phyloP scores from a whole-genome alignment of 2,888 invertebrate species.

The Doris montereyensis region DNA sequence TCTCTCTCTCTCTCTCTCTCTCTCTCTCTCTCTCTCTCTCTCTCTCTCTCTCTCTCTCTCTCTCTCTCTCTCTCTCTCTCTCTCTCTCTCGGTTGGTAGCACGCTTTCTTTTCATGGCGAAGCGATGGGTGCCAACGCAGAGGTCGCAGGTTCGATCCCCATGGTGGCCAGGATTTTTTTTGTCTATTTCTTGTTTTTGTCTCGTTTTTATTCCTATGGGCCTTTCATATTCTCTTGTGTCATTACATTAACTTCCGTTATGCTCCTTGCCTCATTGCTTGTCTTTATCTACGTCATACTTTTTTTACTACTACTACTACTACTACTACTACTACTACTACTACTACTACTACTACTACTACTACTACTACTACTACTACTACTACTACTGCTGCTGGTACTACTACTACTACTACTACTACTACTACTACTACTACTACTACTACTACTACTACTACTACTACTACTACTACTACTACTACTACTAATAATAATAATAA shows the following conservation, averaged over 20 bases:
- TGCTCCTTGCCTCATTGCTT: no score
- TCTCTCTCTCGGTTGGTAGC: no score
- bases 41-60: not conserved
- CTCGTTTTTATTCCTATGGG: no score
- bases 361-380: not conserved
- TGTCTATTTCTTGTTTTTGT: no score
- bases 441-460: not conserved
- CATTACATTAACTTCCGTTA: no score
- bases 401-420: not conserved
- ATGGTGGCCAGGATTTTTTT: no score
- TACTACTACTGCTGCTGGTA: not conserved
- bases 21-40: conserved; percentile 8
- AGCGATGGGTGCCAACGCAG: no score
- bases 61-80: not conserved
- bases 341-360: not conserved
- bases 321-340: not conserved
- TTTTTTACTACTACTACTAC: not conserved
- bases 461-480: not conserved
- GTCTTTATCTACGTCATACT: no score
- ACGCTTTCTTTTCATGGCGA: no score
- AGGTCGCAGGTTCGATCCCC: no score
- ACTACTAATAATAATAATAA: no score
- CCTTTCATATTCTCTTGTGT: no score
- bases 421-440: not conserved
- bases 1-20: conserved; percentile 1